These are phyloP conservation scores for Chlorops oryzae DNA, from an alignment of 1,140 invertebrate genomes.

Conservation along the genomic window DNA sequence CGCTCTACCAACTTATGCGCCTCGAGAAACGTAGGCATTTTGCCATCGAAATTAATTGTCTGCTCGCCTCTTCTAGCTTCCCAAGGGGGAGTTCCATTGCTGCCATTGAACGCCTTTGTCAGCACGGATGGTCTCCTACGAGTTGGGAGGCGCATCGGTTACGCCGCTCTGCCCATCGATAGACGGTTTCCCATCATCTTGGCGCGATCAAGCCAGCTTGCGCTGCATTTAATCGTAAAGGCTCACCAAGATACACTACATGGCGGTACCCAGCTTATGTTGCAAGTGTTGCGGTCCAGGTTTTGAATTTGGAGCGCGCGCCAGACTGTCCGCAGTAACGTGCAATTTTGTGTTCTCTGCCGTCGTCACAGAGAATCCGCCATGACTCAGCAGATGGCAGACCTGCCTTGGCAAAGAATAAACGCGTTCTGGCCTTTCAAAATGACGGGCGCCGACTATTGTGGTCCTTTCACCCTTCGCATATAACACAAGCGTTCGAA, in stretches of 20 bases:
- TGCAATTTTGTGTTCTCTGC: too few relatives aligned
- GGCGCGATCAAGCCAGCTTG: constrained; percentile 9
- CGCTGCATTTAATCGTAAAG: too few relatives aligned
- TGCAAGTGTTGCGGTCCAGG: too few relatives aligned
- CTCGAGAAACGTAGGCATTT: background rate
- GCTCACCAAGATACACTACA: too few relatives aligned
- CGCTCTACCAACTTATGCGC: background rate
- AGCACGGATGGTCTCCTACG: constrained; percentile 17
- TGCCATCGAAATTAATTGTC: background rate
- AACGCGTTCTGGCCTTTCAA: constrained; percentile 22
- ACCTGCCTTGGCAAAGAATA: too few relatives aligned
- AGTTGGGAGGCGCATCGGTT: constrained; percentile 24
- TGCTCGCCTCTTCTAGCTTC: background rate
- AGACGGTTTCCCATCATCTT: constrained; percentile 2
- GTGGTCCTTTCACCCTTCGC: too few relatives aligned
- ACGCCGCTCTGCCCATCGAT: too few relatives aligned
- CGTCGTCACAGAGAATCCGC: constrained; percentile 12
- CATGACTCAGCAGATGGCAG: too few relatives aligned
- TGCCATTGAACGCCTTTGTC: constrained; percentile 17
- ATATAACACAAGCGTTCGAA: constrained; percentile 12
- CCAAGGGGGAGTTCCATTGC: constrained; percentile 1
- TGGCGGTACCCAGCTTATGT: too few relatives aligned
- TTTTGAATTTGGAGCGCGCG: constrained; percentile 4
- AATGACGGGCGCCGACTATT: constrained; percentile 33
- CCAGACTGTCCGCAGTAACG: constrained; percentile 21